Conservation (phyloP, 2,888 invertebrate genomes). For the Urechis unicinctus region DNA sequence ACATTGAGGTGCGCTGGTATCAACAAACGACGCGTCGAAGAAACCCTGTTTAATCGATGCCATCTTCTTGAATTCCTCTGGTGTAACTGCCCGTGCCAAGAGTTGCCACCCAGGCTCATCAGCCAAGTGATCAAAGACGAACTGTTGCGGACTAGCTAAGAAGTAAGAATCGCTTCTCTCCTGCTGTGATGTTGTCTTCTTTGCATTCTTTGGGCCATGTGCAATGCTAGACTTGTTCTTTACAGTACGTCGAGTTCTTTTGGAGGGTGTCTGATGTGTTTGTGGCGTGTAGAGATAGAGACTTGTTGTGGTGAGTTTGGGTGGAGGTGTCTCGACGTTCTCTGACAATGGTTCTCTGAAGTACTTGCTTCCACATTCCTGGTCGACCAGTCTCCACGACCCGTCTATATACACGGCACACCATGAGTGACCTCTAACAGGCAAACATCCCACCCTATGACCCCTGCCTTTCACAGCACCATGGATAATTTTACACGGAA, state of each 20-base stretch:
- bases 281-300: background rate
- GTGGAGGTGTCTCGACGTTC: background rate
- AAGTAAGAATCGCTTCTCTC: constrained; percentile 6
- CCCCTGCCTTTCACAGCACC: background rate
- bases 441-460: background rate
- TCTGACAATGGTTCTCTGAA: background rate
- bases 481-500: background rate
- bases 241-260: background rate
- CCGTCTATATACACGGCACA: background rate
- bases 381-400: background rate
- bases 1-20: background rate
- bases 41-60: background rate
- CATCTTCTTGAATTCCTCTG: background rate
- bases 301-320: background rate
- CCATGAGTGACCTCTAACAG: background rate
- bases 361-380: background rate
- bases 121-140: constrained; percentile 7
- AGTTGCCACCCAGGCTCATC: constrained; percentile 10
- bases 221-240: background rate
- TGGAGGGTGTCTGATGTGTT: background rate
- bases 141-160: constrained; percentile 4
- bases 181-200: background rate
- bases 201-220: background rate
- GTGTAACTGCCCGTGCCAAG: background rate
- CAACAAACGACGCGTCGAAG: background rate